These are phyloP conservation scores for Edolisoma coerulescens DNA, from an alignment of 2,113 vertebrate species.

Conservation along the genomic window DNA sequence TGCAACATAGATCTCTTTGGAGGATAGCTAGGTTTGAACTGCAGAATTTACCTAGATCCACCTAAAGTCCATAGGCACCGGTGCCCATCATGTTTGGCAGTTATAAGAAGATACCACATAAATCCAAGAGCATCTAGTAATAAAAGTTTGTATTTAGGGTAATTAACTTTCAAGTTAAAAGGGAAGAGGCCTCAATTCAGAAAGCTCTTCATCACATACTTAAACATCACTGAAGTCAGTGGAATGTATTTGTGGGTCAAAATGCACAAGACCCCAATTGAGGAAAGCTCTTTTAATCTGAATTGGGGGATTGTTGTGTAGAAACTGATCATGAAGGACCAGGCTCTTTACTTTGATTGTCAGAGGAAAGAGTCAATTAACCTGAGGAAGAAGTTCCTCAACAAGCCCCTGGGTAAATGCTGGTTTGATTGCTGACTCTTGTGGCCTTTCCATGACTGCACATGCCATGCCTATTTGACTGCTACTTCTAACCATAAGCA, in stretches of 20 bases:
- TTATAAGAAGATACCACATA: not conserved
- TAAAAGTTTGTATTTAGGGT: not conserved
- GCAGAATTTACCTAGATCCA: not conserved
- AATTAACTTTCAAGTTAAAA: not conserved
- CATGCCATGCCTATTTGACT: not conserved
- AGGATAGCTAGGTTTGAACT: not conserved
- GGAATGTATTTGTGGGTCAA: not conserved
- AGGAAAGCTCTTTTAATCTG: not conserved
- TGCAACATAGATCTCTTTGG: not conserved
- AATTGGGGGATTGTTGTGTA: not conserved
- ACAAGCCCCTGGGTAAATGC: not conserved
- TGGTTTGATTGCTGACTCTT: not conserved
- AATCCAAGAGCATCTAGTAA: not conserved
- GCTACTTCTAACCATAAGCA: not conserved
- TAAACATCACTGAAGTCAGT: not conserved
- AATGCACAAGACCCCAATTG: not conserved
- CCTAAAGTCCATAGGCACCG: not conserved
- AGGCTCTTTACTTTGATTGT: not conserved
- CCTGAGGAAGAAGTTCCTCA: not conserved
- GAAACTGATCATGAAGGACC: not conserved
- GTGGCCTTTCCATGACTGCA: conserved; percentile 31
- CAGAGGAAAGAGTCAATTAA: not conserved
- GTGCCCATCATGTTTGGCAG: not conserved
- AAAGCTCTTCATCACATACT: not conserved
- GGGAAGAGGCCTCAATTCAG: not conserved